phyloP scores from a whole-genome alignment of 2,113 vertebrate genomes.

The Vanacampus margaritifer region DNA sequence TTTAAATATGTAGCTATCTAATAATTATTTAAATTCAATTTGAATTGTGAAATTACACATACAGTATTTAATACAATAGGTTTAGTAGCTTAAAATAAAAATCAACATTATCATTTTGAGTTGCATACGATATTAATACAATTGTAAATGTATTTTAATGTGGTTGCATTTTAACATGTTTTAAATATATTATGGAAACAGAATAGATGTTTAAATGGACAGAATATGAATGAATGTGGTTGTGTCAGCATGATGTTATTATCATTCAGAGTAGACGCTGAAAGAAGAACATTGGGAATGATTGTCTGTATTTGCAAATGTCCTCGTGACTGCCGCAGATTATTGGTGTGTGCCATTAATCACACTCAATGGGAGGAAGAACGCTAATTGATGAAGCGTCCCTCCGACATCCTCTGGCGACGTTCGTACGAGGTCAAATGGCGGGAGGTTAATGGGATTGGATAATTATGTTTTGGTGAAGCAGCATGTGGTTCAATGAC shows the following conservation, averaged over 20 bases:
- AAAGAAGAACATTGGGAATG: not conserved
- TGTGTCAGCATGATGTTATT: not conserved
- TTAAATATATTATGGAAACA: not conserved
- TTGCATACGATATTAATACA: too few relatives aligned
- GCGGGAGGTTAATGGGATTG: not conserved
- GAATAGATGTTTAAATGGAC: not conserved
- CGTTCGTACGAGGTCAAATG: not conserved
- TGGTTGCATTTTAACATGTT: not conserved
- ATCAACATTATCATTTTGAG: too few relatives aligned
- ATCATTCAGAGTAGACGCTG: not conserved
- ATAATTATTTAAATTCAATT: too few relatives aligned
- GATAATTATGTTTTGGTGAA: not conserved
- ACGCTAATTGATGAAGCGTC: not conserved
- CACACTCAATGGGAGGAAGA: not conserved
- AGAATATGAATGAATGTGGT: not conserved
- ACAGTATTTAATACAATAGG: too few relatives aligned
- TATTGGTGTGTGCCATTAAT: not conserved
- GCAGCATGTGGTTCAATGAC: not conserved
- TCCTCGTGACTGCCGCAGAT: not conserved
- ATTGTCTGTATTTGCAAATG: not conserved
- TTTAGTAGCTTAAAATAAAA: too few relatives aligned
- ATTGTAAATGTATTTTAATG: too few relatives aligned
- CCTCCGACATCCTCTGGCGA: not conserved
- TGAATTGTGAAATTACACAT: too few relatives aligned
- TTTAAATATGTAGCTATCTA: too few relatives aligned